Percentiles rank a stretch among this genome's conserved stretches.
These are phyloP conservation scores for Lophotriccus pileatus DNA, from an alignment of 2,797 vertebrate species.

Conservation along the genomic window DNA sequence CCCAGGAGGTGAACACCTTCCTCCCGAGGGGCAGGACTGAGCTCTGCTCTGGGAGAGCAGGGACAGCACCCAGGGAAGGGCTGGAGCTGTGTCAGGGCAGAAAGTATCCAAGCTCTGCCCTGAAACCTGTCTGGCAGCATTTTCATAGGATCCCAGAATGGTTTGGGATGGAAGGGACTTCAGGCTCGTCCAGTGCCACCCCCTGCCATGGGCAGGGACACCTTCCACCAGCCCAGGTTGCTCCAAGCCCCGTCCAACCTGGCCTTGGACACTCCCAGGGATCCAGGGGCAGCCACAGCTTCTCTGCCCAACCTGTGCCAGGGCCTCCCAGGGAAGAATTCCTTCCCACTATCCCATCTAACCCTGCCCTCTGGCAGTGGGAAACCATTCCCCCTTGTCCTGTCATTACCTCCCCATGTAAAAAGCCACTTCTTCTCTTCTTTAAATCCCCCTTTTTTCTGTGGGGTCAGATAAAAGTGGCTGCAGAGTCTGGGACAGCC, in stretches of 20 bases:
- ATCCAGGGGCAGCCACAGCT: too few species aligned
- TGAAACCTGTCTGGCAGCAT: neutral
- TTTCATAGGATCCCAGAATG: neutral
- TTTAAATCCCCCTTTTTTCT: neutral
- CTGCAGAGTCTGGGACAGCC: neutral
- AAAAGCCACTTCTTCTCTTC: rapidly evolving
- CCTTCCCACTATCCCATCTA: neutral
- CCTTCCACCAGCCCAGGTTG: neutral
- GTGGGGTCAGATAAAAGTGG: rapidly evolving
- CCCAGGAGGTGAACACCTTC: neutral
- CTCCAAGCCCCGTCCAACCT: neutral
- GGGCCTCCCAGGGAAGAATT: neutral
- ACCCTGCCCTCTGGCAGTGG: rapidly evolving
- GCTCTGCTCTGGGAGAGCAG: too few species aligned
- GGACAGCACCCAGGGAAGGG: too few species aligned
- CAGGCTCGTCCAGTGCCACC: neutral
- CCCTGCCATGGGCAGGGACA: neutral
- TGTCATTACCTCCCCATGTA: neutral
- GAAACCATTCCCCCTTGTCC: neutral
- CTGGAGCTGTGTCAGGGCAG: too few species aligned
- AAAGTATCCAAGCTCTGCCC: neutral
- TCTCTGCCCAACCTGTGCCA: neutral
- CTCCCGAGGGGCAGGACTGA: neutral
- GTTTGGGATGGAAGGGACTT: neutral
- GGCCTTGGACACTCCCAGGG: rapidly evolving